Base-by-base conservation (phyloP, 2,888 invertebrate species). In the Bursaphelenchus okinawaensis region DNA sequence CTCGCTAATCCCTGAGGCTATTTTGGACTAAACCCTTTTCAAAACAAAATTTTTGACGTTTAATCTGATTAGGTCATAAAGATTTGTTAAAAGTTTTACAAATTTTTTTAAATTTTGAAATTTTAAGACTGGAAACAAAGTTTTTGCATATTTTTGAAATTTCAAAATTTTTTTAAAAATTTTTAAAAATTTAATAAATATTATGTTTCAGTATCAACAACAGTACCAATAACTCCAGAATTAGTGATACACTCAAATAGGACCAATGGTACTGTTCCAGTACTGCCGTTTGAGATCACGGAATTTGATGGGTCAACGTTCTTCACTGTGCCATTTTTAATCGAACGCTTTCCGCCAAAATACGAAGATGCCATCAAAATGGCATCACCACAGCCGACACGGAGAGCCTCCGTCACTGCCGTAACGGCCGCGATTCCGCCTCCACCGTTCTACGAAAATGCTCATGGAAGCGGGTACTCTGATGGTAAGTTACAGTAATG, bases 291-390 rank as follows among this genome's bases (percentile, higher is more conserved):
- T 4, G 51, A 59, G 19, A 40, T 40, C 60, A n/a, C 50, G 20
- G 60, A 59, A 40, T 59, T 23, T 26, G 60, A 59, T 4, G 56
- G 56, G 29, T 59, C 60, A 20, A 12, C 60, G n/a, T 50, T 59
- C n/a, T 59, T 59, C 50, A 19, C 50, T 8, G 50, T 52, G 12
- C 60, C 60, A 2, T 59, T 59, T 28, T 22, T 59, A 12, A 16
- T 24, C 12, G 60, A 59, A 16, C 50, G 60, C 8, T 59, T 59
- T 40, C 60, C 60, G 9, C 60, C 60, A 1, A 50, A 26, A 3
- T 59, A 59, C 50, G 51, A 26, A 9, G 60, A 59, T 59, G 60
- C 60, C 19, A 59, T 59, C 20, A 59, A 59, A 59, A 12, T 59
- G 60, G n/a, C 60, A 16, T 40, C 23, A 3, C 23, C 27, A 4